A percentile compares a stretch with the other conserved stretches of the same genome.
phyloP scores from a whole-genome alignment of 2,113 vertebrate genomes.

The Setophaga kirtlandii region DNA sequence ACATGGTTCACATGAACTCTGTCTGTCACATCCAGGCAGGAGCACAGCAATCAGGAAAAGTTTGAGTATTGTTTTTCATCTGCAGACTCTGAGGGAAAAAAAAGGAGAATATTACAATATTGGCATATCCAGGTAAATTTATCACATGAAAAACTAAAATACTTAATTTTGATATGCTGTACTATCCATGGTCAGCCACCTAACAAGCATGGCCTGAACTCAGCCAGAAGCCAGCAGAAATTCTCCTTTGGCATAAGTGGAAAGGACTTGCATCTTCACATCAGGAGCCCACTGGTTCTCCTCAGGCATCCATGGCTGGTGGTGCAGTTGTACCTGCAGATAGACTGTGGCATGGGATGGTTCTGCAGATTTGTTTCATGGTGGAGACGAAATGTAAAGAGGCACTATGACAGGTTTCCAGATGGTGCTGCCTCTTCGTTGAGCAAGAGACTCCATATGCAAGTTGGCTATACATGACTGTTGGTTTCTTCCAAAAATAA shows the following conservation, averaged over 20 bases:
- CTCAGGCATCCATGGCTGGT: background rate
- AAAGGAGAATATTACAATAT: background rate
- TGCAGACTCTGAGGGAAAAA: background rate
- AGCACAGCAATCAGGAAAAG: background rate
- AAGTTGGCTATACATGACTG: background rate
- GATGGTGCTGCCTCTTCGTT: background rate
- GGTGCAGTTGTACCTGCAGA: background rate
- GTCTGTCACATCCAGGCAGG: background rate
- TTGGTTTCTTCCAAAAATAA: background rate
- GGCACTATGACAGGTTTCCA: background rate
- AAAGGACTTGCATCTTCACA: background rate
- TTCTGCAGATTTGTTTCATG: background rate
- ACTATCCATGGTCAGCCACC: background rate
- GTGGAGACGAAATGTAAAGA: background rate
- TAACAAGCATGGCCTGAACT: background rate
- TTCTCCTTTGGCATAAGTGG: fast-evolving
- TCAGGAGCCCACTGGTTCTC: background rate
- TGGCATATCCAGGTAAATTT: background rate
- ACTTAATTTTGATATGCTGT: background rate
- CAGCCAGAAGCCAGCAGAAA: background rate
- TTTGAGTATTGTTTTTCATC: background rate
- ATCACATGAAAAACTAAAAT: background rate
- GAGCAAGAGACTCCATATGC: background rate
- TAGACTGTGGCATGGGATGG: fast-evolving
- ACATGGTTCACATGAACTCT: background rate